These are phyloP conservation scores for Tetraodon nigroviridis DNA, from an alignment of 2,113 vertebrate species.

Conservation along the genomic window DNA sequence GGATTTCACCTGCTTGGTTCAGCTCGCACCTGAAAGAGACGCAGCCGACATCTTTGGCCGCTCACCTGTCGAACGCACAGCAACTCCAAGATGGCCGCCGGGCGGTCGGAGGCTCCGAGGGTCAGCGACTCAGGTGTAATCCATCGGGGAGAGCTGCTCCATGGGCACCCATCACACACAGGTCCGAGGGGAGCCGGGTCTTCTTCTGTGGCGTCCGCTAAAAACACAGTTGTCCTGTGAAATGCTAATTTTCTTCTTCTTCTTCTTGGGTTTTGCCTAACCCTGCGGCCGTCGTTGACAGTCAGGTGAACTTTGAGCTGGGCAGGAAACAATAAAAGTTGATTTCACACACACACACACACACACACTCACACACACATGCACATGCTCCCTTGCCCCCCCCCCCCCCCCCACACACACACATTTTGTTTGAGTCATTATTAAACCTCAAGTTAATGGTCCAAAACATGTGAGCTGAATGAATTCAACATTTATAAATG, in stretches of 20 bases:
- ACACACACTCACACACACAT: slow-evolving; percentile 31
- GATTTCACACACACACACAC: too few species aligned
- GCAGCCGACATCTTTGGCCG: slow-evolving; percentile 21
- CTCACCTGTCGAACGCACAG: slow-evolving; percentile 28
- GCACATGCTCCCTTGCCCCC: too few species aligned
- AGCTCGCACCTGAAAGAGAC: neutral
- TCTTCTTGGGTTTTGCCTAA: slow-evolving; percentile 4
- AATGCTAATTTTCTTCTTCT: neutral
- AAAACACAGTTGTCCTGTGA: neutral
- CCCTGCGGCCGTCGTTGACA: slow-evolving; percentile 21
- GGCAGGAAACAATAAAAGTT: slow-evolving; percentile 42
- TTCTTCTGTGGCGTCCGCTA: neutral
- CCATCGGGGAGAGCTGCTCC: slow-evolving; percentile 41
- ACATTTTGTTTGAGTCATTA: too few species aligned
- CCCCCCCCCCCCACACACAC: too few species aligned
- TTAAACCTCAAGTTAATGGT: too few species aligned
- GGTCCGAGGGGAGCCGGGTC: neutral
- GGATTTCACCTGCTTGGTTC: neutral
- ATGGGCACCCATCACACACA: neutral
- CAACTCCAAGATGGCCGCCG: slow-evolving; percentile 51
- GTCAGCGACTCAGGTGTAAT: slow-evolving; percentile 48
- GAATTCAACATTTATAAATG: too few species aligned
- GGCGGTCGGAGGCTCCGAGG: neutral
- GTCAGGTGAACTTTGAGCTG: slow-evolving; percentile 72
- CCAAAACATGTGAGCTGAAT: too few species aligned